phyloP scores from a whole-genome alignment of 2,797 vertebrate genomes.

The Myripristis murdjan region DNA sequence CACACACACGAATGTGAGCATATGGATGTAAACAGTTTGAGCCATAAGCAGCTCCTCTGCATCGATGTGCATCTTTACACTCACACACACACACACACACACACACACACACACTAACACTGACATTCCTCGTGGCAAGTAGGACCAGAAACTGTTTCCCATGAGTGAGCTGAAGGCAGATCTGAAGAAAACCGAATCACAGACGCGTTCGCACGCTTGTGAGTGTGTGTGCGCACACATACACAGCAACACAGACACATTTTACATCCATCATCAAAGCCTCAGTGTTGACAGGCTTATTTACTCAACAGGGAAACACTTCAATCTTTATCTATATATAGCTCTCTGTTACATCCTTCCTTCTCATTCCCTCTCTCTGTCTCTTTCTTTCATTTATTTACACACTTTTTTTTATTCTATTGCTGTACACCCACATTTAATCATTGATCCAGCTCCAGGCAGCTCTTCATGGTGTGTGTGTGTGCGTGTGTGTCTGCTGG shows the following conservation, averaged over 20 bases:
- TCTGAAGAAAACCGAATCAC: constrained; percentile 21
- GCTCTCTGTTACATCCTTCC: constrained; percentile 41
- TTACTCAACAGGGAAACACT: constrained; percentile 65
- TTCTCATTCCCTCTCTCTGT: constrained; percentile 34
- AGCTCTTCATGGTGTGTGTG: constrained; percentile 32
- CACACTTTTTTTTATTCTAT: constrained; percentile 40
- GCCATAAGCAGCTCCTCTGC: no score
- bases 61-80: no score
- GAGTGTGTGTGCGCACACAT: constrained; percentile 11
- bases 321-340: constrained; percentile 59
- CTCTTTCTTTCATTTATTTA: constrained; percentile 28
- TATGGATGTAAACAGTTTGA: constrained; percentile 16
- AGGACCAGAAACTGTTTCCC: constrained; percentile 40
- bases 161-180: constrained; percentile 44
- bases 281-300: constrained; percentile 64
- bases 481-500: constrained; percentile 19
- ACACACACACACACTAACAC: neutral
- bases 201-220: neutral
- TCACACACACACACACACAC: neutral
- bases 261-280: constrained; percentile 68
- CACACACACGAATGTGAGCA: neutral
- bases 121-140: constrained; percentile 11
- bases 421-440: constrained; percentile 54
- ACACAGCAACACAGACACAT: constrained; percentile 2
- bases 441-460: constrained; percentile 50